Percentiles rank a stretch among this genome's conserved stretches.
Evolutionary conservation across 1,140 invertebrate genomes (phyloP).

Genomic region (Limonius californicus): DNA sequence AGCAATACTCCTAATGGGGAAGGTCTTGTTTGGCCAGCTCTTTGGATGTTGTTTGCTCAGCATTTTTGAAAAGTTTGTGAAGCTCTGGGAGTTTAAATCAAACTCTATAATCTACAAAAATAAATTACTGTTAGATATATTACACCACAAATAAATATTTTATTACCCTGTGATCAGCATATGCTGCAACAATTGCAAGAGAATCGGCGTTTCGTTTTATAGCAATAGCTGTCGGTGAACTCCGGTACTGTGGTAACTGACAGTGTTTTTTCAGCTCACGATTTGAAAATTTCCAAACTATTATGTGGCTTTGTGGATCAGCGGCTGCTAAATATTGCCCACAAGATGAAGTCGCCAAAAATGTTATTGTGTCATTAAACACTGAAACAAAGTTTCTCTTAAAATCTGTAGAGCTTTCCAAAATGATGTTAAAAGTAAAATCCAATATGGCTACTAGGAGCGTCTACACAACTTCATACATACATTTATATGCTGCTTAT

Average conservation of each 20-base stretch:
- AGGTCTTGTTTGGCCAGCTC: conserved; percentile 49
- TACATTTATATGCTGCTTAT: no score
- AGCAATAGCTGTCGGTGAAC: conserved; percentile 60
- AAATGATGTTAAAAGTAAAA: no score
- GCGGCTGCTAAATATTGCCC: conserved; percentile 59
- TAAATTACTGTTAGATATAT: conserved; percentile 21
- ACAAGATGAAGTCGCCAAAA: conserved; percentile 51
- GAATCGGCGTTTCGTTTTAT: conserved; percentile 55
- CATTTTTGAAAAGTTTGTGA: conserved; percentile 55
- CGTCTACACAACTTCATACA: no score
- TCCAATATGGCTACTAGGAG: no score
- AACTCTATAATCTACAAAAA: conserved; percentile 65
- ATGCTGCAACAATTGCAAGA: conserved; percentile 60
- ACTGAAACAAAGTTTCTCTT: conserved; percentile 22
- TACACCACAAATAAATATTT: conserved; percentile 16
- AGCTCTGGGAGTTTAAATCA: conserved; percentile 53
- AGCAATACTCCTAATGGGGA: conserved; percentile 54
- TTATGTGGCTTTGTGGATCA: conserved; percentile 57
- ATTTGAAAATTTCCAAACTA: conserved; percentile 50
- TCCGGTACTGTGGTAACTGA: conserved; percentile 62
- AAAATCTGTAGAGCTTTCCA: no score
- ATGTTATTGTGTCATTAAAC: conserved; percentile 47
- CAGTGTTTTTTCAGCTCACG: conserved; percentile 39
- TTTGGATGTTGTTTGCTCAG: conserved; percentile 48
- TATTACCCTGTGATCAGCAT: conserved; percentile 67